Evolutionary conservation across 2,888 invertebrate species (phyloP), one percentile per base, ranked within the genome.

Genomic region (Athripsodes cinereus): DNA sequence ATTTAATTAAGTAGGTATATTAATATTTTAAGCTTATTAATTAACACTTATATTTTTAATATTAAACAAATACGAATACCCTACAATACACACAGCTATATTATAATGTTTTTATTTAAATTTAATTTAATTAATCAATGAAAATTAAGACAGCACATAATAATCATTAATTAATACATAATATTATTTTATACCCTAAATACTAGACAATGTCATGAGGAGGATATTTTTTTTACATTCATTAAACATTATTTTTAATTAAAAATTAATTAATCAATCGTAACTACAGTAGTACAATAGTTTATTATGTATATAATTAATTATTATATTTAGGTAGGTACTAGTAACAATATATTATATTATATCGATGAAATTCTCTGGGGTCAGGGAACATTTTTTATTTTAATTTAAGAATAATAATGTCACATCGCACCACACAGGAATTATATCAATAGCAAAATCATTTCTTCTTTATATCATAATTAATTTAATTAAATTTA

Each of bases 1-100:
- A 73, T 69, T 73, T 72, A 78, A 78, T 74, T 74, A 78, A 79
- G 78, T 78, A 78, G 78, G n/a, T n/a, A n/a, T 20, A 52, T 52
- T 31, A 31, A 50, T 50, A 52, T 20, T 34, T 52, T 26, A 35
- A 40, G 40, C 22, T 40, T 35, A 40, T 20, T 22, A 35, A 35
- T 35, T 10, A 26, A 26, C 26, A 26, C 26, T 26, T 26, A 6
- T 26, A 26, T 6, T 3, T 26, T 26, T 26, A 6, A 26, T 26
- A 31, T 40, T n/a, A 40, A n/a, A 40, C 40, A 13, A 40, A 13
- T 2, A 40, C 40, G 40, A 40, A n/a, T n/a, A n/a, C 16, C 40
- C 40, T 40, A 40, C 40, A 40, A 40, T 40, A 40, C 40, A 40
- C 40, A 40, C 40, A 40, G 16, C 13, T 40, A 16, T 40, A 40